Percentiles rank a stretch among this genome's conserved stretches.
Conservation (phyloP, 2,888 invertebrate genomes). For the Xestia xanthographa region DNA sequence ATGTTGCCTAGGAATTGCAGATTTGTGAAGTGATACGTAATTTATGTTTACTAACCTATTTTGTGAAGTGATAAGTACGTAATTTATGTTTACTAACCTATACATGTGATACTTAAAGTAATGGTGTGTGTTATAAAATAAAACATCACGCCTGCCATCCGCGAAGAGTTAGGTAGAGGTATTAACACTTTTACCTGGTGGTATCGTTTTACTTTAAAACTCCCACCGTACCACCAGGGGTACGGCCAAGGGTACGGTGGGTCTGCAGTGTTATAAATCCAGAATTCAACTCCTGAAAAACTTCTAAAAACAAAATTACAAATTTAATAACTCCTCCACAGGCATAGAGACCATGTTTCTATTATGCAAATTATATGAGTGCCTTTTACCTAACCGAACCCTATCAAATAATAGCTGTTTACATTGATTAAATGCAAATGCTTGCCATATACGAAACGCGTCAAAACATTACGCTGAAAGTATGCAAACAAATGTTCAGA, state of each 20-base stretch:
- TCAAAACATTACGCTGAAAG: constrained; percentile 44
- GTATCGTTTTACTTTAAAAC: no score
- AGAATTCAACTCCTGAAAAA: not conserved
- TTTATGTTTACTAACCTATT: not conserved
- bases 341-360: not conserved
- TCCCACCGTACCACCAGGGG: no score
- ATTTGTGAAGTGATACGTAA: not conserved
- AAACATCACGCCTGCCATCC: not conserved
- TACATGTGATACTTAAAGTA: no score
- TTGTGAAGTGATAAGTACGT: not conserved
- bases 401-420: not conserved
- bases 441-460: constrained; percentile 23
- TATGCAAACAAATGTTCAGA: constrained; percentile 43
- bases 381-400: not conserved
- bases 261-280: not conserved
- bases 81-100: not conserved
- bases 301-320: not conserved
- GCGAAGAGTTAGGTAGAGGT: not conserved
- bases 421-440: constrained; percentile 30
- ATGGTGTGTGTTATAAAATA: no score
- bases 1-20: not conserved
- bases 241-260: no score
- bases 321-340: no score
- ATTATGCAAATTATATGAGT: not conserved
- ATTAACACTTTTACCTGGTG: no score